Evolutionary conservation across 2,797 vertebrate species (phyloP), one percentile per base, ranked within the genome.

Genomic region (Tadarida brasiliensis): DNA sequence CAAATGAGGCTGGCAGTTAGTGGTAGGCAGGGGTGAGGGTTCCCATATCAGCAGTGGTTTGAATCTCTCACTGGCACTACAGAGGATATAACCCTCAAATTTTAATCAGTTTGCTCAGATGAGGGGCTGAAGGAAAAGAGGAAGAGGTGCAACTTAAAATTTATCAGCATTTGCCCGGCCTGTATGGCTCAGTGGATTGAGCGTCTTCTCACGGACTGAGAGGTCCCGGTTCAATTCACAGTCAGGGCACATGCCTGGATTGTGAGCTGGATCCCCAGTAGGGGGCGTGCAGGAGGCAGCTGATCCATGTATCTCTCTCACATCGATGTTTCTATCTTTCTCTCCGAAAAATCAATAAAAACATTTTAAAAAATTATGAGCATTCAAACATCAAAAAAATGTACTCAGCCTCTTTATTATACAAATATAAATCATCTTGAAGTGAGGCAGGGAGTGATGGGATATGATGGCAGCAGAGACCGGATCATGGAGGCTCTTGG

Each of bases 31-130:
- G 2, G 3, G 16, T 71, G 35, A 87, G 20, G 56, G 51, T 11
- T 35, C 30, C n/a, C 17, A 83, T 8, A 26, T 3, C 17, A 57
- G 1, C 39, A 89, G 33, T 5, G 15, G 5, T 33, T 47, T 88
- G 22, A 74, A 4, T 4, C 11, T 61, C 10, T 63, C 24, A 49
- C 5, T 56, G 35, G 15, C 11, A 39, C 12, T 12, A 26, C 51
- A 51, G 5, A 2, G 2, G 0, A 1, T 14, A 2, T 30, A 3
- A 30, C 6, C 20, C 12, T 20, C 20, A 61, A 1, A 5, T 14
- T 11, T 8, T 39, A 33, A 49, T 14, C 17, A n/a, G 11, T 10
- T 78, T 12, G 17, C 63, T 68, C n/a, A 63, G 30, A 30, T 15
- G 39, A 20, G 1, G 10, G 11, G 67, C 17, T 8, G 0, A 49